Base-by-base conservation (phyloP, 2,797 vertebrate genomes). In the Pseudomugil tenellus region DNA sequence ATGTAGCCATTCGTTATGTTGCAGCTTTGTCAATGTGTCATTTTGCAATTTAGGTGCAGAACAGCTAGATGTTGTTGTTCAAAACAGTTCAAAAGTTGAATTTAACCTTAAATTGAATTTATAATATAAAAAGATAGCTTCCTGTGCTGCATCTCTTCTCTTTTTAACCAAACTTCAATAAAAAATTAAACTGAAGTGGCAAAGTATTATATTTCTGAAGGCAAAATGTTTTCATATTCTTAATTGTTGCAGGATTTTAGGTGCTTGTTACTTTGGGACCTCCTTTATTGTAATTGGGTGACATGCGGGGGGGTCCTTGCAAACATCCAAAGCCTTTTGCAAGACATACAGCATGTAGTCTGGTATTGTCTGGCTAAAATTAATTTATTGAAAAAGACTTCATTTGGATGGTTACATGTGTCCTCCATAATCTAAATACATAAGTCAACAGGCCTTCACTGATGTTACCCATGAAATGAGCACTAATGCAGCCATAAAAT, bases 1-100 rank as follows among this genome's bases (percentile, higher is more conserved):
- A 63, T 55, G 61, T 31, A 61, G 35, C 43, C 64, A 29, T 61
- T 56, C 25, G 9, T 32, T 49, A 57, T 25, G 32, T 63, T 29
- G 25, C 25, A 11, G 29, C 43, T 67, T 41, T 54, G 51, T 64
- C 63, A 51, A 10, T 53, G 25, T 49, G 48, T 12, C 16, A 12
- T 14, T 43, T 35, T 62, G 58, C 43, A 28, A 16, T 67, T 48
- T 52, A 51, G 19, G 35, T 26, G 25, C 63, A 46, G 48, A 41
- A 46, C 49, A 26, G 72, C 25, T 56, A 54, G 52, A 46, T 23
- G 14, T 7, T n/a, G n/a, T 21, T n/a, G 13, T 2, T 51, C 21
- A 0, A 51, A 29, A 53, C 19, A 7, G 14, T 28, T 16, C 23
- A 6, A 16, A 53, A 26, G 25, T 17, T 29, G 5, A 16, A 17